Evolutionary conservation across 1,140 invertebrate genomes (phyloP), one percentile per base, ranked within the genome.

Genomic region (Hormaphis cornu): DNA sequence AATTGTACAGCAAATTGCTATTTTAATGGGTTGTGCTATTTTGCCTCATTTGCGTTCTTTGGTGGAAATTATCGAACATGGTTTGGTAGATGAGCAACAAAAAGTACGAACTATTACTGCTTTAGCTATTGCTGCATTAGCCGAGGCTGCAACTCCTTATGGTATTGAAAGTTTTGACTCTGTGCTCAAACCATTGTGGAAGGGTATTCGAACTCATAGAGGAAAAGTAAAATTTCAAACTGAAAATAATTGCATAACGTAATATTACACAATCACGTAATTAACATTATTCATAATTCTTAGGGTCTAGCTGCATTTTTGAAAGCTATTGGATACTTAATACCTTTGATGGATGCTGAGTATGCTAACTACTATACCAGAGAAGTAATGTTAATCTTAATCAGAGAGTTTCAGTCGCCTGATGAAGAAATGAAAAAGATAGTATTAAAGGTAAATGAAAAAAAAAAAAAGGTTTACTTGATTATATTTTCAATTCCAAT

Each of bases 391-490:
- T 83, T 99, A 76, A 99, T 99, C 80, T 82, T 99, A 8, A 98
- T 99, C 76, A 85, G 97, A 80, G 97, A 99, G 81, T 99, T 99
- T 78, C 95, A 97, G 78, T 98, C 96, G 52, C 97, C 97, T 3
- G 97, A 99, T 81, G 97, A 99, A 81, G 97, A 99, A 85, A 99
- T 99, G 97, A 99, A 99, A 78, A 99, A 99, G 78, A 99, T 99
- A 81, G 97, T 99, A 1, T 82, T 99, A 42, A 99, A 99, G 83
- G 91, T 90, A 77, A 75, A 75, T 50, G 18, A 33, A 1, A 46
- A 46, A 26, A n/a, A 7, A 40, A 37, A 59, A 26, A 33, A 20
- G 33, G n/a, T 18, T 30, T 33, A 16, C 10, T 33, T 18, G 35
- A 22, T 3, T n/a, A 42, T 4, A n/a, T 8, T 53, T 8, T 53